Evolutionary conservation across 2,113 vertebrate genomes (phyloP), one percentile per base, ranked within the genome.

Genomic region (Macquaria ambigua): DNA sequence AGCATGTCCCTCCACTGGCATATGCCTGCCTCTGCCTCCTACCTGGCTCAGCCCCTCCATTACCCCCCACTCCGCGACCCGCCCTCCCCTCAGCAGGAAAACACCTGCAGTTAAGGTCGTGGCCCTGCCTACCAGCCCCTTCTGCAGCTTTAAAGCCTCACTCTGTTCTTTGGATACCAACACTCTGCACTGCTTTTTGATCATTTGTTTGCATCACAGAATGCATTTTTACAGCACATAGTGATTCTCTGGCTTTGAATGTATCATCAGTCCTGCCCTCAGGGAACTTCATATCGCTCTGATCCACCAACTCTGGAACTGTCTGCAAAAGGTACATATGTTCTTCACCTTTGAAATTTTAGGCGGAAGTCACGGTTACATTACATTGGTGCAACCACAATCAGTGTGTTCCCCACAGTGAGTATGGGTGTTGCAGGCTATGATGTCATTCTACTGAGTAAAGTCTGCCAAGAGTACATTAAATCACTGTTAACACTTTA

Each of bases 121-220:
- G 62, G 69, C 83, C 68, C 81, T 61, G 59, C 48, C 83, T 55
- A 55, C 74, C 74, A 56, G 76, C 74, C 62, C 71, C 74, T 58
- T 69, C 64, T 52, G 48, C 72, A 69, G 81, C 81, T 85, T 83
- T 76, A 77, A 89, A 82, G 67, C 80, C 58, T 21, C 59, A 16
- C 75, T 77, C 52, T 79, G 28, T 81, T 87, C 77, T 87, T 75
- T 71, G 55, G 76, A 79, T 53, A 46, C 18, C 67, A 52, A 74
- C 83, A 23, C 61, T 70, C 62, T 59, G 72, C 41, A 1, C 72
- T 74, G 79, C 77, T 79, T 75, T 91, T 87, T 91, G 59, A 90
- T 89, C 71, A 76, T 87, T 90, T 92, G 77, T 83, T 91, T 91
- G 71, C 85, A 88, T 84, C 73, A 55, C 72, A 89, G 52, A 85